These are phyloP conservation scores for Buceros bicornis DNA, from an alignment of 2,797 vertebrate genomes.

Conservation along the genomic window DNA sequence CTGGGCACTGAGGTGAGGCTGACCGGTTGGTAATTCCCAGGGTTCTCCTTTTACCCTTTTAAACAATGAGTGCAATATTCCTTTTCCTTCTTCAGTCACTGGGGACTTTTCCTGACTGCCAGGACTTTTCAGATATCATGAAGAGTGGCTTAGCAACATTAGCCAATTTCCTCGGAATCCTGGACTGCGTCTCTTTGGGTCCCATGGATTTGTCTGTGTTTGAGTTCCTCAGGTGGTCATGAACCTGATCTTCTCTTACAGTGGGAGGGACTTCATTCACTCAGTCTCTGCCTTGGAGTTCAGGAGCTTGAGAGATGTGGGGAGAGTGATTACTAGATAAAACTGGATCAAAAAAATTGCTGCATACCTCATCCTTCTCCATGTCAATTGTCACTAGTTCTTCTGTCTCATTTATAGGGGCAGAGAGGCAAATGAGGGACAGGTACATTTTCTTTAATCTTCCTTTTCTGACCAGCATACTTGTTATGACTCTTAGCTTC, in stretches of 20 bases:
- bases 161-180: not conserved
- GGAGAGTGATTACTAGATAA: not conserved
- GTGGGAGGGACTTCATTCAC: not conserved
- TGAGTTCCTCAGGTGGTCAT: accelerated
- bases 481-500: not conserved
- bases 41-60: not conserved
- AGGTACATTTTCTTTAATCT: not conserved
- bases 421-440: not conserved
- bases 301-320: not conserved
- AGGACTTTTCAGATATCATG: not conserved
- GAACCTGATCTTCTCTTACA: not conserved
- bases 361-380: not conserved
- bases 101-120: not conserved
- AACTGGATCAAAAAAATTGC: not conserved
- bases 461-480: not conserved
- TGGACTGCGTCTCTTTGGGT: not conserved
- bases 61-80: not conserved
- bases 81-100: not conserved
- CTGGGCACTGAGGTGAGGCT: not conserved
- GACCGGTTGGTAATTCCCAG: not conserved
- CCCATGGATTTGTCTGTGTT: not conserved
- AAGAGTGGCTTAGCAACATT: not conserved
- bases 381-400: not conserved
- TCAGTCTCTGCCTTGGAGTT: not conserved
- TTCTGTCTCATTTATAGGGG: not conserved